Evolutionary conservation across 2,797 vertebrate genomes (phyloP).

Genomic region (Falco cherrug): DNA sequence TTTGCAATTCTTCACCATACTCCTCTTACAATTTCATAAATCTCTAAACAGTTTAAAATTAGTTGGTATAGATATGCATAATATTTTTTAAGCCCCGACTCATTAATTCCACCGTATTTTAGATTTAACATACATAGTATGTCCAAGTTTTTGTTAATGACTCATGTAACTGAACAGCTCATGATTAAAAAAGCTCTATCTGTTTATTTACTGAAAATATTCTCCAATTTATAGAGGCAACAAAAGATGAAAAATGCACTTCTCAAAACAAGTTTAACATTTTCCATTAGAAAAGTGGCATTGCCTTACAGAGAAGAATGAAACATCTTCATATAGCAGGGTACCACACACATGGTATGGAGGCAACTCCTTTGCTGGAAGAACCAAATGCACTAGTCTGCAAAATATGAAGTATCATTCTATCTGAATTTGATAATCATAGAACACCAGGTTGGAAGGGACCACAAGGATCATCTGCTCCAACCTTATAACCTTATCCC

Average conservation of each 20-base stretch:
- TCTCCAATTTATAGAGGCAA: neutral
- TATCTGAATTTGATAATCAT: neutral
- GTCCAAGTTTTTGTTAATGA: neutral
- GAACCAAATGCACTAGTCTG: neutral
- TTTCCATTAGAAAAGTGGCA: neutral
- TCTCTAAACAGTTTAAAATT: neutral
- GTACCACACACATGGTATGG: rapidly evolving
- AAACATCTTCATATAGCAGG: neutral
- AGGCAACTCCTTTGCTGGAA: neutral
- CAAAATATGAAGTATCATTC: neutral
- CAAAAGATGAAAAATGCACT: neutral
- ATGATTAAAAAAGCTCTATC: neutral
- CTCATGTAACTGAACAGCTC: neutral
- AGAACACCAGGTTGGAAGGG: neutral
- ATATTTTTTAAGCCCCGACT: neutral
- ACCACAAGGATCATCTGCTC: neutral
- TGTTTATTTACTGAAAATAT: neutral
- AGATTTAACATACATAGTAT: neutral
- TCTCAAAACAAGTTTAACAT: neutral
- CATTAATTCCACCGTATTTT: neutral
- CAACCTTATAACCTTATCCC: neutral
- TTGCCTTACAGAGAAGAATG: neutral
- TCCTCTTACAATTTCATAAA: neutral
- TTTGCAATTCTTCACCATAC: neutral
- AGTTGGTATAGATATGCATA: neutral